A percentile compares a stretch with the other conserved stretches of the same genome.
Conservation (phyloP, 1,140 invertebrate genomes). For the Penaeus japonicus region DNA sequence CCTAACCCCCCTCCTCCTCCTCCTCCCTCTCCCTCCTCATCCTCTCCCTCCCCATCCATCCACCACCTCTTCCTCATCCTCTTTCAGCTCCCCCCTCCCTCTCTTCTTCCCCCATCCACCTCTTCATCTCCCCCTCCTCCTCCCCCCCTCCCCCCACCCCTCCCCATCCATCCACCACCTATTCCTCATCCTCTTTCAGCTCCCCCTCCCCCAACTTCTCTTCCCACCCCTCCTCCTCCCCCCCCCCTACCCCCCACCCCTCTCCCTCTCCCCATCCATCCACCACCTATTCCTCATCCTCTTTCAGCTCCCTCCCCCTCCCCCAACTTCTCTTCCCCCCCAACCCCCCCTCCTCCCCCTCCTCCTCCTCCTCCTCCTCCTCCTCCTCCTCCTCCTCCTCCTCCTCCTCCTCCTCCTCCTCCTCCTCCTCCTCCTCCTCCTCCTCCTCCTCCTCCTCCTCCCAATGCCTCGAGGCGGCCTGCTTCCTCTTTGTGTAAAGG, state of each 20-base stretch:
- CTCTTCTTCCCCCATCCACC: too few species aligned
- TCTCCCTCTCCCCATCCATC: background rate
- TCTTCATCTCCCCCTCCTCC: too few species aligned
- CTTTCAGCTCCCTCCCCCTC: background rate
- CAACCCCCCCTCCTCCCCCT: background rate
- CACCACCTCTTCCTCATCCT: too few species aligned
- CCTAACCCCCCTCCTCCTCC: too few species aligned
- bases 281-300: background rate
- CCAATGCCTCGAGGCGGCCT: background rate
- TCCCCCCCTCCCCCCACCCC: too few species aligned
- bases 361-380: background rate
- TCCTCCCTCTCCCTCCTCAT: too few species aligned
- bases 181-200: background rate
- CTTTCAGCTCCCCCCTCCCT: too few species aligned
- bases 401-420: background rate
- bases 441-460: background rate
- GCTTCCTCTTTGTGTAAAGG: conserved; percentile 38
- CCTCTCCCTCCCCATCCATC: too few species aligned
- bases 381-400: background rate
- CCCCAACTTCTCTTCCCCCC: background rate
- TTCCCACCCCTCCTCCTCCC: background rate
- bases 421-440: background rate
- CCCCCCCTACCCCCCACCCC: background rate
- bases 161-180: too few species aligned
- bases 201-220: background rate